phyloP scores from a whole-genome alignment of 2,888 invertebrate genomes.

The Limulus polyphemus region DNA sequence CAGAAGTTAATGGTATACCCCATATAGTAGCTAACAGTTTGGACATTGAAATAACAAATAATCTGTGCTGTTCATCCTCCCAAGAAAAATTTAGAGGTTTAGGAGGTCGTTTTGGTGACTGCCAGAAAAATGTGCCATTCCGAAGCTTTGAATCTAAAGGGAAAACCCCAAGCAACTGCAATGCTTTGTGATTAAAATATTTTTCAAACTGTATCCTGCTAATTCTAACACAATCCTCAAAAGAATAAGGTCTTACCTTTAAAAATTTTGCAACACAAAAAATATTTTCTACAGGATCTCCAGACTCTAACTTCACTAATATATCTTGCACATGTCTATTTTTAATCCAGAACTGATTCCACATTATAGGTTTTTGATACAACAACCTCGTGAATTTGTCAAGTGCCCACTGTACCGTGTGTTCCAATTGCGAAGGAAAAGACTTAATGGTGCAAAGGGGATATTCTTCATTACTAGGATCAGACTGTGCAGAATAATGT shows the following conservation, averaged over 20 bases:
- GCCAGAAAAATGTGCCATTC: constrained; percentile 32
- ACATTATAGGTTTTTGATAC: constrained; percentile 1
- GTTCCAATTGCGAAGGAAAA: constrained; percentile 39
- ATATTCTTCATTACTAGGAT: constrained; percentile 35
- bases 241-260: constrained; percentile 28
- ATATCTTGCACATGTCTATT: background rate
- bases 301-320: background rate
- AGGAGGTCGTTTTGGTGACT: constrained; percentile 38
- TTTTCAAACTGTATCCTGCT: constrained; percentile 7
- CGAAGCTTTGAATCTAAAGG: background rate
- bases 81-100: constrained; percentile 33
- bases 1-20: background rate
- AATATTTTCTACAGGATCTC: background rate
- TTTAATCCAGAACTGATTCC: background rate
- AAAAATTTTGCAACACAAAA: constrained; percentile 26
- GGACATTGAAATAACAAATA: background rate
- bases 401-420: constrained; percentile 41
- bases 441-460: constrained; percentile 40
- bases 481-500: constrained; percentile 35
- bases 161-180: background rate
- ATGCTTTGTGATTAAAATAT: constrained; percentile 29
- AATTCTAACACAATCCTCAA: constrained; percentile 31
- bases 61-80: constrained; percentile 30
- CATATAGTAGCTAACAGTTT: background rate
- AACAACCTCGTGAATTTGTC: constrained; percentile 40